phyloP scores from a whole-genome alignment of 2,888 invertebrate genomes.

The Tipula confusa region DNA sequence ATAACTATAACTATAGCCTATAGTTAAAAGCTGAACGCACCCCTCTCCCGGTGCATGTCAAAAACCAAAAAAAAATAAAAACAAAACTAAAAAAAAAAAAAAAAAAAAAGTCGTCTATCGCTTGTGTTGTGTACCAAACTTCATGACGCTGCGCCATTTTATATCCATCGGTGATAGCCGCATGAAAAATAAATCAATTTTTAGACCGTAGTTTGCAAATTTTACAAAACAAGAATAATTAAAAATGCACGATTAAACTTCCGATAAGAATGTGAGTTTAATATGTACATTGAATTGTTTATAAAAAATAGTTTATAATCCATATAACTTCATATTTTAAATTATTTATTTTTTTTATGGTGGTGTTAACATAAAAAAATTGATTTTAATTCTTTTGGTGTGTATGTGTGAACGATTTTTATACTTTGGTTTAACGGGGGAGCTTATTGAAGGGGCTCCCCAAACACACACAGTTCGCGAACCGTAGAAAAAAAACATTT shows the following conservation, averaged over 20 bases:
- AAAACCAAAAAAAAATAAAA: not conserved
- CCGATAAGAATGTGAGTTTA: not conserved
- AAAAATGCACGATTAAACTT: not conserved
- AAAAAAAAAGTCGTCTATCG: not conserved
- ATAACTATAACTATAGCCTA: too few relatives aligned
- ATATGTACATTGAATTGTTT: not conserved
- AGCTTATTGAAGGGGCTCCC: not conserved
- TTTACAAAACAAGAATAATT: not conserved
- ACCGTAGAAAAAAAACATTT: not conserved
- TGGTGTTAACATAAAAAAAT: slow-evolving; percentile 17
- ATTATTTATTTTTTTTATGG: not conserved
- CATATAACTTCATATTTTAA: not conserved
- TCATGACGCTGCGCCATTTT: slow-evolving; percentile 37
- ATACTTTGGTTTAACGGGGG: not conserved
- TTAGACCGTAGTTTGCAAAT: not conserved
- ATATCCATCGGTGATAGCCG: slow-evolving; percentile 34
- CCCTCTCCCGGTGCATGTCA: not conserved
- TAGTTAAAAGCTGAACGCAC: not conserved
- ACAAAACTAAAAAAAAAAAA: not conserved
- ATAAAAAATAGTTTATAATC: not conserved
- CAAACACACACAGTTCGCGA: not conserved
- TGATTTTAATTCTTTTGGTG: slow-evolving; percentile 9
- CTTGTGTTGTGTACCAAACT: not conserved
- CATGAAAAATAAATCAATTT: slow-evolving; percentile 33
- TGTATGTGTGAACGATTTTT: not conserved